phyloP scores from a whole-genome alignment of 2,888 invertebrate species.

The Drosophila phalerata region DNA sequence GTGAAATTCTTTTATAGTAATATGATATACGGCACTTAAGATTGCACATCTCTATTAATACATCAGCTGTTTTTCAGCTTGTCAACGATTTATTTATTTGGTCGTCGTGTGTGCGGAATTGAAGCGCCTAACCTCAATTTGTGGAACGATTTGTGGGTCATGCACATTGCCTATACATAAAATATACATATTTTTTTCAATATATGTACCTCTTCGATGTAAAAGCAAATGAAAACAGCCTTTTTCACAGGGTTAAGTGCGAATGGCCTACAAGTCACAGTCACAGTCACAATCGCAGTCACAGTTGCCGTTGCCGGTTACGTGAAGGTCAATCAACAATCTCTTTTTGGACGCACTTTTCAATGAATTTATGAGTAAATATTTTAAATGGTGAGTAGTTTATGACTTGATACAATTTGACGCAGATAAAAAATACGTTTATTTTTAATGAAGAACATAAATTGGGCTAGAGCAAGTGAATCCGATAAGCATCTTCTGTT shows the following conservation, averaged over 20 bases:
- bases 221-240: constrained; percentile 67
- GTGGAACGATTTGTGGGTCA: constrained; percentile 75
- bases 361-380: constrained; percentile 39
- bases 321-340: constrained; percentile 73
- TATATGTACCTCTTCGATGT: constrained; percentile 20
- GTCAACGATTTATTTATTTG: constrained; percentile 29
- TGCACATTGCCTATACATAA: constrained; percentile 43
- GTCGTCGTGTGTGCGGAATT: constrained; percentile 70
- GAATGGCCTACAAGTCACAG: constrained; percentile 59
- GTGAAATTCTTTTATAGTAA: neutral
- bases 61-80: constrained; percentile 29
- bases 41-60: constrained; percentile 25
- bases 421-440: constrained; percentile 3
- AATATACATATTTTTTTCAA: constrained; percentile 26
- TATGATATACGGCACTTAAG: neutral
- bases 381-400: constrained; percentile 17
- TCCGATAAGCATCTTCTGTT: neutral
- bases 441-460: neutral
- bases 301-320: constrained; percentile 29
- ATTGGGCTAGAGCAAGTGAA: neutral
- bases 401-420: constrained; percentile 12
- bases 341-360: constrained; percentile 71
- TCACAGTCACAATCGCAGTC: neutral
- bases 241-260: constrained; percentile 78
- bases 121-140: constrained; percentile 70